These are phyloP conservation scores for Stegodyphus mimosarum DNA, from an alignment of 1,140 invertebrate genomes.

Conservation along the genomic window DNA sequence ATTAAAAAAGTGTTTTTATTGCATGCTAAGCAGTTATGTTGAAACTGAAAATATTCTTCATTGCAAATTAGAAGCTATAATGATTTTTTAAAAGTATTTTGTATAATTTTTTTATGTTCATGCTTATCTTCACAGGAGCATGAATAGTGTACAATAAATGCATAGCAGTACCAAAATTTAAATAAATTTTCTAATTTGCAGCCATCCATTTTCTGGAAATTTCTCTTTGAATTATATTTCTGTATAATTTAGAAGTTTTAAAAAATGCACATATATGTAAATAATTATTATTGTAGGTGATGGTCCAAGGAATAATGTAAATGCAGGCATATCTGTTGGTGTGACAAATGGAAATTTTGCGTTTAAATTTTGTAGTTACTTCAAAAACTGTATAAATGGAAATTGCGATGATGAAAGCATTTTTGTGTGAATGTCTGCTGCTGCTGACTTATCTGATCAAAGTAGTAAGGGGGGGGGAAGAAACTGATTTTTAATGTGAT, in stretches of 20 bases:
- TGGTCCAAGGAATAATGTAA: slow-evolving; percentile 7
- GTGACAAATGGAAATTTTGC: neutral
- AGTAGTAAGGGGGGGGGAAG: too few species aligned
- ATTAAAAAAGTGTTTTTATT: neutral
- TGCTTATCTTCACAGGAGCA: neutral
- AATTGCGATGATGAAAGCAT: neutral
- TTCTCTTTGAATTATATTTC: neutral
- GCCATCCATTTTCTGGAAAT: neutral
- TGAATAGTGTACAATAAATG: neutral
- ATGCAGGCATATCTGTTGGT: slow-evolving; percentile 39
- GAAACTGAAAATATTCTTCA: too few species aligned
- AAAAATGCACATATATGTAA: slow-evolving; percentile 44
- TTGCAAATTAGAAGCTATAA: too few species aligned
- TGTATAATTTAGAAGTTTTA: neutral
- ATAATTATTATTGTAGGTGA: slow-evolving; percentile 10
- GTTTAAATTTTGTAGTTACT: slow-evolving; percentile 14
- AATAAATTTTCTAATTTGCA: neutral
- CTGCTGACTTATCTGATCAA: too few species aligned
- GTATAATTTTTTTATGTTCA: neutral
- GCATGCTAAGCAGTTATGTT: neutral
- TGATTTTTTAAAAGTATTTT: too few species aligned
- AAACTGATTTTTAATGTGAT: neutral
- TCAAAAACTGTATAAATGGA: slow-evolving; percentile 18
- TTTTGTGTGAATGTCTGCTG: neutral
- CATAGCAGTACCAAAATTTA: neutral